A percentile compares a stretch with the other conserved stretches of the same genome.
Conservation (phyloP, 2,113 vertebrate genomes). For the Aspidoscelis tigris region DNA sequence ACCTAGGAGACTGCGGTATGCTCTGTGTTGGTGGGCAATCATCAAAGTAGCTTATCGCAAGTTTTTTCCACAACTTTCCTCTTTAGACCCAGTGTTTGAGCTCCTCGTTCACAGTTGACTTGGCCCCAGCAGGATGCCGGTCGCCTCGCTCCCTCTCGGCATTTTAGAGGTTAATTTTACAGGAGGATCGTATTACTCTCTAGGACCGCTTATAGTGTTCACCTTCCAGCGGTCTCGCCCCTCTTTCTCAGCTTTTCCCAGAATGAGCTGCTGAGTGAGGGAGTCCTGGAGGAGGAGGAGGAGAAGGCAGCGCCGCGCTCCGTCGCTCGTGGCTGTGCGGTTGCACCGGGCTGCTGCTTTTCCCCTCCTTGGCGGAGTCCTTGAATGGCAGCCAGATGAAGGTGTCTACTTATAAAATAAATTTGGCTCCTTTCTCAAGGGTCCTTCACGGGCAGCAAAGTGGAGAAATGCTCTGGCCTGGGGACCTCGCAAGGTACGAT, state of each 20-base stretch:
- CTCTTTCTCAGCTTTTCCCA: conserved; percentile 58
- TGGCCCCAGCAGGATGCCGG: conserved; percentile 51
- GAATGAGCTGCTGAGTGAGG: conserved; percentile 55
- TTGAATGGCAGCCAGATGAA: conserved; percentile 72
- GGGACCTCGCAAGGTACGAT: conserved; percentile 77
- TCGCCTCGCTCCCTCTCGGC: conserved; percentile 70
- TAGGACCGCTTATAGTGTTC: conserved; percentile 73
- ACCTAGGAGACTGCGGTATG: not conserved
- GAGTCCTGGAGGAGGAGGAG: conserved; percentile 1
- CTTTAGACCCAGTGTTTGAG: conserved; percentile 45
- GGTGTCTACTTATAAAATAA: conserved; percentile 75
- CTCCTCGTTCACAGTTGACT: conserved; percentile 71
- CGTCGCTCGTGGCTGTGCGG: conserved; percentile 27
- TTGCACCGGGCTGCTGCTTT: conserved; percentile 5
- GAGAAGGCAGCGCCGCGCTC: too few species aligned
- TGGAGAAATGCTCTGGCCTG: conserved; percentile 74
- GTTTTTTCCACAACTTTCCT: conserved; percentile 52
- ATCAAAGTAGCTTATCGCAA: conserved; percentile 43
- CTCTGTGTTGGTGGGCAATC: not conserved
- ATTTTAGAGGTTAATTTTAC: conserved; percentile 82
- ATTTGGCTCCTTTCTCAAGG: conserved; percentile 71
- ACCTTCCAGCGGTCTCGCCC: conserved; percentile 63
- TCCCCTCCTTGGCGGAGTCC: conserved; percentile 38
- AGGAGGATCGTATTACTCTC: conserved; percentile 80
- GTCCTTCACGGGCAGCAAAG: conserved; percentile 70